phyloP scores from a whole-genome alignment of 2,113 vertebrate genomes.

The Ctenodactylus gundi region DNA sequence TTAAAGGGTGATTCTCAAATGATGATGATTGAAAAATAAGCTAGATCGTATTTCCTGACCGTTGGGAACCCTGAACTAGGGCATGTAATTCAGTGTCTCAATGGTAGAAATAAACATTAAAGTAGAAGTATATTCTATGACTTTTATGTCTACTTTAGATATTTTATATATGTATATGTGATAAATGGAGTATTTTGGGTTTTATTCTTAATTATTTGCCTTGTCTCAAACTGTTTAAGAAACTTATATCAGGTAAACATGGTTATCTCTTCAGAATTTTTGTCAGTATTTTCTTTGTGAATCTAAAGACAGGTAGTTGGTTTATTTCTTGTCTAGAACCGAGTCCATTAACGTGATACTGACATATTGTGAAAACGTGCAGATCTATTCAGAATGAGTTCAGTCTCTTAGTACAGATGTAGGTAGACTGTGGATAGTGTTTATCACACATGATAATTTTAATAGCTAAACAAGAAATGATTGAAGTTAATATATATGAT shows the following conservation, averaged over 20 bases:
- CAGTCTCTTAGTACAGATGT: neutral
- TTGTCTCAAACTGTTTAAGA: constrained; percentile 17
- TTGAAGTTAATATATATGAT: neutral
- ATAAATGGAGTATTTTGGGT: neutral
- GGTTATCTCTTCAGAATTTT: neutral
- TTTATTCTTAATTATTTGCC: constrained; percentile 14
- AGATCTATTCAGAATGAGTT: neutral
- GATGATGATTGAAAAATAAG: neutral
- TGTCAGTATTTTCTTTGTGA: constrained; percentile 7
- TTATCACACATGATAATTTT: neutral
- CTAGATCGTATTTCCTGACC: neutral
- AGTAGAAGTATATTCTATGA: neutral
- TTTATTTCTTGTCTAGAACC: neutral
- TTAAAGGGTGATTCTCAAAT: neutral
- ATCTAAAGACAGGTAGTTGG: neutral
- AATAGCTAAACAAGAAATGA: neutral
- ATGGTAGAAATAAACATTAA: constrained; percentile 19
- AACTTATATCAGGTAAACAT: neutral
- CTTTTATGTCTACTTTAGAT: neutral
- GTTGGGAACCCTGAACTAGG: neutral
- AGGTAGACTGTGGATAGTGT: neutral
- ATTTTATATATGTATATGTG: neutral
- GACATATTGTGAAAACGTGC: neutral
- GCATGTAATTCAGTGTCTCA: neutral
- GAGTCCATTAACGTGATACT: neutral